Base-by-base conservation (phyloP, 2,888 invertebrate genomes). In the Cheilosia impressa region DNA sequence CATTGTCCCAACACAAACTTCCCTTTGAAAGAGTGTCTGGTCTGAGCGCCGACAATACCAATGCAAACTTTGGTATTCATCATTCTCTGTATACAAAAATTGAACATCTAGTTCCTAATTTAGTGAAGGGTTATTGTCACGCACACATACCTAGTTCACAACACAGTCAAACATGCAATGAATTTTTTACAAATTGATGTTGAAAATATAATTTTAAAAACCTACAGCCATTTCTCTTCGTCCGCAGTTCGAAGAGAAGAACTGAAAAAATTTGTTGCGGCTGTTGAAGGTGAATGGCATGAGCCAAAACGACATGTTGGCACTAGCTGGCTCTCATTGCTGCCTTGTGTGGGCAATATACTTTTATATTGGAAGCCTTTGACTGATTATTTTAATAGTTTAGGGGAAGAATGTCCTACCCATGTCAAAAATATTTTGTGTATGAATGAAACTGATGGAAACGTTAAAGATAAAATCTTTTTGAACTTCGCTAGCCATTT, bases 161-260 rank as follows among this genome's bases (percentile, higher is more conserved):
- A 75, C 45, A 45, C 34, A 43, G 63, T 76, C n/a, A 76, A 76
- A 45, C 6, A 31, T 76, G 66, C 34, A 38, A 76, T 66, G 65
- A 45, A 13, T 76, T 76, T 53, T 55, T 47, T 38, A 19, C 24
- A 24, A 3, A 24, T 2, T 24, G 24, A 19, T 19, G 19, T 24
- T 24, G 4, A 24, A n/a, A n/a, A n/a, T n/a, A n/a, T n/a, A n/a
- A n/a, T n/a, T n/a, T n/a, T n/a, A n/a, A n/a, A n/a, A n/a, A n/a
- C n/a, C 3, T 24, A 24, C 3, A 24, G 24, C 24, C 24, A 24
- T 19, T 19, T 19, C 19, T 19, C 19, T 19, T 19, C 19, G 1
- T 19, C 19, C 19, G 19, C 19, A 19, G 19, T 19, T 19, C 19
- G 19, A 19, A 19, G 19, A 19, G 19, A 19, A 19, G 19, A 19